A percentile compares a stretch with the other conserved stretches of the same genome.
Conservation (phyloP, 2,888 invertebrate species). For the Phania funesta region DNA sequence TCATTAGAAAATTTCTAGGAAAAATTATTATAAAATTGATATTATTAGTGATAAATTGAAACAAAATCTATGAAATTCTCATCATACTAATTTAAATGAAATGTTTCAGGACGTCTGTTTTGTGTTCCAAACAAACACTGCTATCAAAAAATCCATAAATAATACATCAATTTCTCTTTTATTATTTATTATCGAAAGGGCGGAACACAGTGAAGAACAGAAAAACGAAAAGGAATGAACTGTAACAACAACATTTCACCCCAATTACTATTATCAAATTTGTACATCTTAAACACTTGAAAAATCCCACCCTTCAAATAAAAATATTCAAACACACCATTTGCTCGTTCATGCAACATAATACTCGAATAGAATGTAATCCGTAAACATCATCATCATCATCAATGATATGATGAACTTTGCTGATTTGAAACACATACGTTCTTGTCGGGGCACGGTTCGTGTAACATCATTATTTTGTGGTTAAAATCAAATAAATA, state of each 20-base stretch:
- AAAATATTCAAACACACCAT: slow-evolving; percentile 11
- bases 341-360: slow-evolving; percentile 5
- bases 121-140: not conserved
- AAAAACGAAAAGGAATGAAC: slow-evolving; percentile 36
- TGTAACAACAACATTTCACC: slow-evolving; percentile 75
- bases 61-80: slow-evolving; percentile 21
- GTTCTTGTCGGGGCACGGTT: not conserved
- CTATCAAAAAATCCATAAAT: slow-evolving; percentile 55
- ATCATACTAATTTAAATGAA: slow-evolving; percentile 55
- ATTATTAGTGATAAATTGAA: slow-evolving; percentile 35
- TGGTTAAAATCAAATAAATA: slow-evolving; percentile 61
- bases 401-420: slow-evolving; percentile 38
- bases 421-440: not conserved
- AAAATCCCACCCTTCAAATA: slow-evolving; percentile 56
- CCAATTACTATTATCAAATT: slow-evolving; percentile 79
- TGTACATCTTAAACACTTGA: slow-evolving; percentile 61
- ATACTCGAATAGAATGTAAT: slow-evolving; percentile 24
- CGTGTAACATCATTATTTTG: slow-evolving; percentile 36
- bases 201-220: slow-evolving; percentile 26
- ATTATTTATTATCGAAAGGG: slow-evolving; percentile 54
- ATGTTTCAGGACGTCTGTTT: slow-evolving; percentile 8
- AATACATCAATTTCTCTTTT: slow-evolving; percentile 51
- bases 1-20: slow-evolving; percentile 13
- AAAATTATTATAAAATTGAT: slow-evolving; percentile 41
- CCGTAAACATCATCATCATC: slow-evolving; percentile 16